Base-by-base conservation (phyloP, 2,797 vertebrate genomes). In the Glossophaga mutica region DNA sequence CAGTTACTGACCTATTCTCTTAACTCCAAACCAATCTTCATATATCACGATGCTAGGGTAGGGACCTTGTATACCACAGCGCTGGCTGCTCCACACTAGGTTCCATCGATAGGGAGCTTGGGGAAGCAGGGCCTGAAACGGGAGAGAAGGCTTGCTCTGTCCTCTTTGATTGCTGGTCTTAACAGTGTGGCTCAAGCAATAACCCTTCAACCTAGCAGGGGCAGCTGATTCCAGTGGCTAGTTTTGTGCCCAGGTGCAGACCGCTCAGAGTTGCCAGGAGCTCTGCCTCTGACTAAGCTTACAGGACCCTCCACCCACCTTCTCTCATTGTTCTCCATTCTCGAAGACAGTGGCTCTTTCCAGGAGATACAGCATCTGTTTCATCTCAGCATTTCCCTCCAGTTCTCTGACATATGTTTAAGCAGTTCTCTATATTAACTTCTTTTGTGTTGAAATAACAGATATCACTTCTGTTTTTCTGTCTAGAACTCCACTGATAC, bases 231-330 rank as follows among this genome's bases (percentile, higher is more conserved):
- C 24, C 57, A 42, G 6, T 5, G 6, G 0, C 50, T 73, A 22
- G 39, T 3, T 83, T 46, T 50, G 10, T 34, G 6, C 21, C n/a
- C 6, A n/a, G 4, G 79, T 18, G 10, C 15, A 71, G 22, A 65
- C 3, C 5, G 0, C 14, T 82, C 19, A 3, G 21, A 76, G 0
- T 3, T n/a, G 32, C 9, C 90, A 76, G 32, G 21, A 86, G 2
- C 37, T 14, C 32, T 29, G 8, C 12, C 4, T 7, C 1, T 67
- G 14, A 0, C 3, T 79, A 24, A 34, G 9, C 9, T 82, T 15
- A 29, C 15, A 3, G 12, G 26, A 21, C 7, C 2, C 5, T n/a
- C 18, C 3, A 6, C 1, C 12, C 11, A 42, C 19, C 3, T 65
- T 22, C 18, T 76, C 42, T 87, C 26, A 16, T 65, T 82, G 6